Conservation (phyloP, 2,888 invertebrate species). For the Colletes collaris region DNA sequence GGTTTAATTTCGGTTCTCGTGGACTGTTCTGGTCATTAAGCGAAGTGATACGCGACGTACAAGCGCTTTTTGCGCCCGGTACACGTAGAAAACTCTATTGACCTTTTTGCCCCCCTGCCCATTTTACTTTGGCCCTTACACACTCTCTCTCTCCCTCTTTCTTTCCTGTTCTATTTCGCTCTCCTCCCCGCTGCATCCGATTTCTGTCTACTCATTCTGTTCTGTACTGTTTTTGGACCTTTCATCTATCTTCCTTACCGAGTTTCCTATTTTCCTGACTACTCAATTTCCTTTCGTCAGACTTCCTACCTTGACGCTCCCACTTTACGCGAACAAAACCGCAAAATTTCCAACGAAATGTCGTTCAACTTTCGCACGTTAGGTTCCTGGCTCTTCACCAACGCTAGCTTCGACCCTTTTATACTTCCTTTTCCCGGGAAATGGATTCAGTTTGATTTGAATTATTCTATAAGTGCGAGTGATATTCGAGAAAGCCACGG, state of each 20-base stretch:
- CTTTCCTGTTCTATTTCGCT: neutral
- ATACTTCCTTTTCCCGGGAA: too few relatives aligned
- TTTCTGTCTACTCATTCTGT: conserved; percentile 37
- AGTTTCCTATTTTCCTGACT: neutral
- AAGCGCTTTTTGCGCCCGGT: conserved; percentile 62
- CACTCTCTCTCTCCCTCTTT: neutral
- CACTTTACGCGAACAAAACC: too few relatives aligned
- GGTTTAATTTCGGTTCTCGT: conserved; percentile 61
- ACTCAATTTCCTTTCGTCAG: neutral
- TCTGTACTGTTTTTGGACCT: conserved; percentile 6
- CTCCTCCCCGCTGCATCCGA: conserved; percentile 11
- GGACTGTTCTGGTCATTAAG: conserved; percentile 52
- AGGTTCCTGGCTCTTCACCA: too few relatives aligned
- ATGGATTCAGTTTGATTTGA: too few relatives aligned
- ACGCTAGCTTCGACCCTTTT: too few relatives aligned
- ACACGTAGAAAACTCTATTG: conserved; percentile 58
- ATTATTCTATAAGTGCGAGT: too few relatives aligned
- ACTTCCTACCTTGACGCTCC: neutral
- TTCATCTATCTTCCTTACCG: conserved; percentile 5
- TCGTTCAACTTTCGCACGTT: too few relatives aligned
- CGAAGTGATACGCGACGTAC: conserved; percentile 57
- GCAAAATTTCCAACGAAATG: too few relatives aligned
- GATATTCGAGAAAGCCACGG: too few relatives aligned
- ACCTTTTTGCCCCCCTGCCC: conserved; percentile 34
- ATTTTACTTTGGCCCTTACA: neutral